Percentiles rank a stretch among this genome's conserved stretches.
phyloP scores from a whole-genome alignment of 2,113 vertebrate species.

The Irena cyanogastra region DNA sequence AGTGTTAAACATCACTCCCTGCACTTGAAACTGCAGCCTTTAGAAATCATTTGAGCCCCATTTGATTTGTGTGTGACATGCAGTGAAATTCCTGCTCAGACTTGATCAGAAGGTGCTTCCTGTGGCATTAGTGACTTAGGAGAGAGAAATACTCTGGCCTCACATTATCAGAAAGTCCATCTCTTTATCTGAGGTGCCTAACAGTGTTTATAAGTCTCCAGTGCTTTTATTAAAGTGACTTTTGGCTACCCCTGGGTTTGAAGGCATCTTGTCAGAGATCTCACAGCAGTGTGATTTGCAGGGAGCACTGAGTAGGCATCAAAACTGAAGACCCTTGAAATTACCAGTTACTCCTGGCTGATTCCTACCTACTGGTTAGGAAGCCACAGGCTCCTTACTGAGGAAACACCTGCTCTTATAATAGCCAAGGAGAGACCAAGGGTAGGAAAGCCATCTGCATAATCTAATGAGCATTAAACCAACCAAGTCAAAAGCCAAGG shows the following conservation, averaged over 20 bases:
- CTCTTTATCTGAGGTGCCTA: not conserved
- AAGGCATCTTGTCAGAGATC: not conserved
- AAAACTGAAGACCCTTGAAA: not conserved
- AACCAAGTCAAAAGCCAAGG: constrained; percentile 37
- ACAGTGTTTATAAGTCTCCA: not conserved
- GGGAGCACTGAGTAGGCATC: not conserved
- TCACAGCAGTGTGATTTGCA: not conserved
- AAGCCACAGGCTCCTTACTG: not conserved
- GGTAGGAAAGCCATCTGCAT: constrained; percentile 16
- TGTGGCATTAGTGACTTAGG: not conserved
- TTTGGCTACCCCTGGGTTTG: not conserved
- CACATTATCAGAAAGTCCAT: not conserved
- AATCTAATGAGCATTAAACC: constrained; percentile 44
- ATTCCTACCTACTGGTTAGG: not conserved
- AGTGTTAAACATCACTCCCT: not conserved
- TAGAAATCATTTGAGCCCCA: not conserved
- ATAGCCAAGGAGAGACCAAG: not conserved
- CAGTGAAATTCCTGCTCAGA: not conserved
- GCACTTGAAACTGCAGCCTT: not conserved
- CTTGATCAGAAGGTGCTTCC: not conserved
- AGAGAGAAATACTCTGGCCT: not conserved
- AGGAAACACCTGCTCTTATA: constrained; percentile 21
- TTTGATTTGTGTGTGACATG: not conserved
- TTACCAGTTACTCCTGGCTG: not conserved
- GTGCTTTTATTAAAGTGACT: not conserved